Percentiles rank a stretch among this genome's conserved stretches.
These are phyloP conservation scores for Pristis pectinata DNA, from an alignment of 2,797 vertebrate species.

Conservation along the genomic window DNA sequence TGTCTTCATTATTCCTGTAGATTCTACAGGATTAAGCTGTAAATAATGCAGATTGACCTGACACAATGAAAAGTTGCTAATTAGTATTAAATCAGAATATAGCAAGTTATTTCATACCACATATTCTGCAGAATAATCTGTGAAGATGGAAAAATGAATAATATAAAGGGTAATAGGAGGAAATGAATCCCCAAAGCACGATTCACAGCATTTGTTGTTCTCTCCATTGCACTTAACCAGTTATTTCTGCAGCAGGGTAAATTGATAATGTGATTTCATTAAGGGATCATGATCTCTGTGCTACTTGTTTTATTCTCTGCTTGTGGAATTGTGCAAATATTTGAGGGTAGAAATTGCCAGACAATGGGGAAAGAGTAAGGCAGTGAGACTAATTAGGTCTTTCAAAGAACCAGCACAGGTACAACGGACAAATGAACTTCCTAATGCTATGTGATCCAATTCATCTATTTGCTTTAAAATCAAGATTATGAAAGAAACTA, in stretches of 20 bases:
- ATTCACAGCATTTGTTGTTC: slow-evolving; percentile 24
- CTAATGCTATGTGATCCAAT: neutral
- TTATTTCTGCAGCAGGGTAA: slow-evolving; percentile 1
- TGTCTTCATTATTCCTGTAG: too few relatives aligned
- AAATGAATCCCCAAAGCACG: neutral
- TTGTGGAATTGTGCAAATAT: slow-evolving; percentile 9
- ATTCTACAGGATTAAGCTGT: neutral
- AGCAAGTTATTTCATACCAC: neutral
- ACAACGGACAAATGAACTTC: neutral
- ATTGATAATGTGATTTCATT: neutral
- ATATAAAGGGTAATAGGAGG: neutral
- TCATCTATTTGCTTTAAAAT: neutral
- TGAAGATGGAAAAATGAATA: neutral
- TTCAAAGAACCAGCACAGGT: neutral
- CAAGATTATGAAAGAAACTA: neutral
- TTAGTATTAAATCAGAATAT: neutral
- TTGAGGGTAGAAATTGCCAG: neutral
- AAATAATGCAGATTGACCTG: neutral
- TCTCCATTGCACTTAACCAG: neutral
- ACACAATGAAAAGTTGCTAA: neutral
- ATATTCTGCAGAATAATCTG: neutral
- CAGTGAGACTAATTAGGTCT: neutral
- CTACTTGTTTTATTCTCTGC: neutral
- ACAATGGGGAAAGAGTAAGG: neutral
- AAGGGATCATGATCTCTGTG: neutral